Base-by-base conservation (phyloP, 2,888 invertebrate species). In the Brachylomia viminalis region DNA sequence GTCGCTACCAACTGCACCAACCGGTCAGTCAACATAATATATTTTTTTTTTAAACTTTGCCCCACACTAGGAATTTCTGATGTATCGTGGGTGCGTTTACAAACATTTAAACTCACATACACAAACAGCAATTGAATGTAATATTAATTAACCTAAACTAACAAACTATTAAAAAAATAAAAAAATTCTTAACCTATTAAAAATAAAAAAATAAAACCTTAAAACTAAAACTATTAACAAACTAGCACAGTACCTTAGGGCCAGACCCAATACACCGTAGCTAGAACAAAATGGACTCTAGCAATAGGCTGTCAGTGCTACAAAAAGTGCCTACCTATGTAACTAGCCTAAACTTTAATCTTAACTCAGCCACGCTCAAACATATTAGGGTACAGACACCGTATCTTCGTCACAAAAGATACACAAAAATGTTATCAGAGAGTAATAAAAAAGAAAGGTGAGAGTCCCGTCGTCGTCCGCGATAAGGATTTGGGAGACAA, bases 401-500 rank as follows among this genome's bases (percentile, higher is more conserved):
- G n/a, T 69, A 65, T 71, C 75, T 67, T 38, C 65, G 61, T 71
- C 61, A 72, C 69, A 75, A 80, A 72, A 86, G 85, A 83, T 61
- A 67, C 69, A 73, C 80, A 78, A 80, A 82, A 84, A 79, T 79
- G 61, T 87, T 87, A 85, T 82, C 84, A 71, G 42, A 17, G 15
- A 52, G 61, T 77, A 77, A 86, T 80, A 88, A 85, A 85, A 83
- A 84, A 80, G 47, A 79, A 82, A 85, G 82, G 84, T 80, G 80
- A 74, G 77, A 83, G 80, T 59, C 42, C 81, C 80, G 82, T 79
- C 85, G 82, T 76, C 80, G 82, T 80, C 82, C 70, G 70, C 85
- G 91, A 92, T 92, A 92, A 91, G 89, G 85, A 84, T 84, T 88
- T 86, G 83, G 84, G 82, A 90, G 93, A 93, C 93, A 92, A 90